Evolutionary conservation across 2,888 invertebrate genomes (phyloP).

Genomic region (Autographa gamma): DNA sequence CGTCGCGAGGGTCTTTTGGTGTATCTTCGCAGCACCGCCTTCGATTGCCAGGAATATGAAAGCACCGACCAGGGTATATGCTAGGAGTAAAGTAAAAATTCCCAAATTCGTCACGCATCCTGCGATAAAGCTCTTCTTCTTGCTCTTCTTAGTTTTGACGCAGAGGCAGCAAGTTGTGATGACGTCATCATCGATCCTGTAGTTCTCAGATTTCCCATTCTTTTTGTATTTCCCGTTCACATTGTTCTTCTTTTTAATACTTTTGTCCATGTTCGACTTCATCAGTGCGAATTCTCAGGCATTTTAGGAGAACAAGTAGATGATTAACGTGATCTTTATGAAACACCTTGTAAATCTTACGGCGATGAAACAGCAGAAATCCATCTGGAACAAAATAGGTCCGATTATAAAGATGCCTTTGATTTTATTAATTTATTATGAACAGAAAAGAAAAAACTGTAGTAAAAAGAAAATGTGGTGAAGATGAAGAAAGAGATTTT

Average conservation of each 20-base stretch:
- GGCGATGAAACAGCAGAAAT: slow-evolving; percentile 44
- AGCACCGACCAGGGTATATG: slow-evolving; percentile 93
- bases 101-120: slow-evolving; percentile 94
- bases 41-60: slow-evolving; percentile 96
- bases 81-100: slow-evolving; percentile 94
- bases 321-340: slow-evolving; percentile 40
- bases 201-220: slow-evolving; percentile 79
- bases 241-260: slow-evolving; percentile 81
- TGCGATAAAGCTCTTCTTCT: slow-evolving; percentile 87
- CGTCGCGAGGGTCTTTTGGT: slow-evolving; percentile 85
- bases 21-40: slow-evolving; percentile 89
- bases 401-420: slow-evolving; percentile 43
- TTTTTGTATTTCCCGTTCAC: slow-evolving; percentile 85
- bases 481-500: slow-evolving; percentile 63
- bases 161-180: slow-evolving; percentile 85
- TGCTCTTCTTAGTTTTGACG: slow-evolving; percentile 84
- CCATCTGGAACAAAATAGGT: slow-evolving; percentile 67
- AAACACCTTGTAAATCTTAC: slow-evolving; percentile 39
- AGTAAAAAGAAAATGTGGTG: slow-evolving; percentile 66
- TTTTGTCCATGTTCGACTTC: slow-evolving; percentile 82
- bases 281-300: slow-evolving; percentile 33
- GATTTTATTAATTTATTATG: slow-evolving; percentile 51
- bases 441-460: slow-evolving; percentile 71
- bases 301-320: slow-evolving; percentile 40
- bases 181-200: slow-evolving; percentile 78